Evolutionary conservation across 1,140 invertebrate species (phyloP), one percentile per base, ranked within the genome.

Genomic region (Phymastichus coffea): DNA sequence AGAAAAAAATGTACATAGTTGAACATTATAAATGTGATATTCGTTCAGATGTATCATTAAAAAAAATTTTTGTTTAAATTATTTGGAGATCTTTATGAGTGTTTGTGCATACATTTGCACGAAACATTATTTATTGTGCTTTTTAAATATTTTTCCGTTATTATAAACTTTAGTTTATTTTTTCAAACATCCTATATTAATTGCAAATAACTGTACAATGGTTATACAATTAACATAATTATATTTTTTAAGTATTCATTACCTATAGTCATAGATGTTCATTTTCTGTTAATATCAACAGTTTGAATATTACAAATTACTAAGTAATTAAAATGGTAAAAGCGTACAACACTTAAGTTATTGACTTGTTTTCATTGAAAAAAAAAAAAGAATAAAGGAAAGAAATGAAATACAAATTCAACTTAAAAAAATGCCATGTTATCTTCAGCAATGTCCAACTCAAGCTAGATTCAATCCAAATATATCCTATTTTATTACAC

Each of bases 281-380:
- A n/a, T n/a, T n/a, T 26, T 15, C 19, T 52, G 19, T 52, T 41
- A n/a, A 54, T 35, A 46, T 43, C 9, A 54, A 55, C 26, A 54
- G 40, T 43, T 43, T 14, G 22, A 44, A 55, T 35, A 9, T 35
- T 40, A 49, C 14, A 57, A 48, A 28, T 30, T n/a, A n/a, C n/a
- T 28, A 57, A 38, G 25, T n/a, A 30, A 7, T 38, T 33, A 23
- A 14, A 37, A 51, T 10, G 43, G 17, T 49, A 57, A 8, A 57
- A 49, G 43, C 26, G 14, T 57, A 41, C 22, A 41, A 41, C 19
- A 33, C 40, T 48, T 46, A 47, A 54, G 37, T 61, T 53, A 53
- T 14, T 48, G 41, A 57, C 52, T 48, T 61, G 43, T 46, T 9
- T 25, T 51, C 17, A 63, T 26, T 44, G 37, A 59, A 26, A 60